These are phyloP conservation scores for Myodes glareolus DNA, from an alignment of 2,113 vertebrate genomes.

Conservation along the genomic window DNA sequence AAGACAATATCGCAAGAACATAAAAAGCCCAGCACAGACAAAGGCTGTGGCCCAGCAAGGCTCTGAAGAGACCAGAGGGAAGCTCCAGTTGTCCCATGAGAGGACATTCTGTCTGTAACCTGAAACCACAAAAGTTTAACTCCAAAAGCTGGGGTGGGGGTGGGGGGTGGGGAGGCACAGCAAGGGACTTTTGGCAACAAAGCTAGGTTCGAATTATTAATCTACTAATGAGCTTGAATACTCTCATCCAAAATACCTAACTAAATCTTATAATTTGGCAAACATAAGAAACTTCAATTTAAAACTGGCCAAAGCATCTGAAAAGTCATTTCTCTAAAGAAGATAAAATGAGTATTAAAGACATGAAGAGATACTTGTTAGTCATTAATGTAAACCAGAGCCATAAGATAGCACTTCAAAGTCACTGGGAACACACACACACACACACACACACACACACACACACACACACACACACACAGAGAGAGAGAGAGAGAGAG, in stretches of 20 bases:
- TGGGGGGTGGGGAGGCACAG: background rate
- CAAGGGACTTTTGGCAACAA: background rate
- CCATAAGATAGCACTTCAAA: background rate
- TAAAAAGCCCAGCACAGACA: background rate
- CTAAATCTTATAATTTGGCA: background rate
- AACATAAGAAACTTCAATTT: background rate
- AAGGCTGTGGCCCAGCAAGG: background rate
- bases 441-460: no score
- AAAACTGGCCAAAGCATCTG: background rate
- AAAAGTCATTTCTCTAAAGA: background rate
- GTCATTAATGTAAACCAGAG: background rate
- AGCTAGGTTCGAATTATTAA: background rate
- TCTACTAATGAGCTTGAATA: background rate
- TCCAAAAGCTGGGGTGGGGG: background rate
- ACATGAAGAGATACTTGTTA: background rate
- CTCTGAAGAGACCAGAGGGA: background rate
- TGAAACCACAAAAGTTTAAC: background rate
- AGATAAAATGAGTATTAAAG: background rate
- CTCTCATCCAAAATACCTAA: conserved; percentile 17
- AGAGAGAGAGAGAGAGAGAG: background rate
- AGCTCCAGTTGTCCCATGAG: background rate
- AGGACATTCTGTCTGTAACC: background rate
- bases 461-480: no score
- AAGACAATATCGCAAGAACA: background rate
- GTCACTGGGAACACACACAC: background rate